Conservation (phyloP, 1,140 invertebrate species). For the Meloidogyne exigua region DNA sequence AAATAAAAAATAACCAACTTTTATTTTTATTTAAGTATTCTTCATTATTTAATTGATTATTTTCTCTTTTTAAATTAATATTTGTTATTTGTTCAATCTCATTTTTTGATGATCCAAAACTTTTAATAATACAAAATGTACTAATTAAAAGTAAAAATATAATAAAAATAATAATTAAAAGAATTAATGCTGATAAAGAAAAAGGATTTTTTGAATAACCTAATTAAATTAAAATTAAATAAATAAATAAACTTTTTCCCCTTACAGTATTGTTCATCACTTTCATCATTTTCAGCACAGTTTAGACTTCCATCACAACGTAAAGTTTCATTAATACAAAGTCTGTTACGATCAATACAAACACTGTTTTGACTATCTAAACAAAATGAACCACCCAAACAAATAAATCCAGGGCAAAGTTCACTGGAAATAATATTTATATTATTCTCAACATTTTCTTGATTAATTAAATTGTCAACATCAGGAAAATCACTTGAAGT, state of each 20-base stretch:
- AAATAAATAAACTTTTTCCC: neutral
- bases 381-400: conserved; percentile 47
- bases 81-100: neutral
- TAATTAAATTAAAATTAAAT: neutral
- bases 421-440: conserved; percentile 8
- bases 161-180: conserved; percentile 6
- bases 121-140: neutral
- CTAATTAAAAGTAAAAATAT: neutral
- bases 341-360: conserved; percentile 42
- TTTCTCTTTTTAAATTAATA: neutral
- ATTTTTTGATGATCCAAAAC: neutral
- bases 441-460: neutral
- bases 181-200: neutral
- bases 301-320: conserved; percentile 46
- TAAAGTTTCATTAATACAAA: conserved; percentile 51
- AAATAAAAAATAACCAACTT: neutral
- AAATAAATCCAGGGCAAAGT: conserved; percentile 39
- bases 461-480: neutral
- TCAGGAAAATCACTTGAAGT: conserved; percentile 13
- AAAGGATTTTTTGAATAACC: conserved; percentile 1
- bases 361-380: conserved; percentile 48
- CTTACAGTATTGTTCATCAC: conserved; percentile 48
- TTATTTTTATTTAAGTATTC: neutral
- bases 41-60: neutral
- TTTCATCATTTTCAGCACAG: conserved; percentile 52